These are phyloP conservation scores for Alosa alosa DNA, from an alignment of 2,113 vertebrate genomes.

Conservation along the genomic window DNA sequence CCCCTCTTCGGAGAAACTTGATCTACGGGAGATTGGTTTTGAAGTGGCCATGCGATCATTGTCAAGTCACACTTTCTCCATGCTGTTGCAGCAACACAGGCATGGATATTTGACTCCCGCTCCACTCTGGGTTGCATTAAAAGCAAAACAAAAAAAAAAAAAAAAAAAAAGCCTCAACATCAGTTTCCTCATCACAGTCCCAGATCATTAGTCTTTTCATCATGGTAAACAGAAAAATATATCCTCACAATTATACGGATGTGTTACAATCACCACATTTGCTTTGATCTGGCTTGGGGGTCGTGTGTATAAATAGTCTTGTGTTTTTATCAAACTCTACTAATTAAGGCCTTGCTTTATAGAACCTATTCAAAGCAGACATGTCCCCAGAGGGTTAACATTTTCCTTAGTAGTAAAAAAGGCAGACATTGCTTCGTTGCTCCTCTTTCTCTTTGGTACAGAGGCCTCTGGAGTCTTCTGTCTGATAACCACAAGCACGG, in stretches of 20 bases:
- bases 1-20: conserved; percentile 56
- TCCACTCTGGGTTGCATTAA: conserved; percentile 17
- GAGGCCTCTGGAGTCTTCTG: background rate
- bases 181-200: background rate
- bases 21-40: conserved; percentile 51
- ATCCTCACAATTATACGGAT: conserved; percentile 12
- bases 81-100: conserved; percentile 46
- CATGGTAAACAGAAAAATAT: conserved; percentile 15
- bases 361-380: background rate
- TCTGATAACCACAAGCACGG: background rate
- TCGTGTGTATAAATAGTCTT: conserved; percentile 7
- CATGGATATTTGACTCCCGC: conserved; percentile 10
- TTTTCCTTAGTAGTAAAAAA: background rate
- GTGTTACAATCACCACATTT: conserved; percentile 14
- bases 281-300: conserved; percentile 5
- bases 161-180: background rate
- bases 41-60: conserved; percentile 41
- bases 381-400: background rate
- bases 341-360: background rate
- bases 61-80: conserved; percentile 35
- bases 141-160: background rate
- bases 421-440: background rate
- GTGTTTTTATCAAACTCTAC: conserved; percentile 12
- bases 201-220: conserved; percentile 10
- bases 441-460: background rate